A percentile compares a stretch with the other conserved stretches of the same genome.
These are phyloP conservation scores for Malacoctenus gilli DNA, from an alignment of 2,797 vertebrate species.

Conservation along the genomic window DNA sequence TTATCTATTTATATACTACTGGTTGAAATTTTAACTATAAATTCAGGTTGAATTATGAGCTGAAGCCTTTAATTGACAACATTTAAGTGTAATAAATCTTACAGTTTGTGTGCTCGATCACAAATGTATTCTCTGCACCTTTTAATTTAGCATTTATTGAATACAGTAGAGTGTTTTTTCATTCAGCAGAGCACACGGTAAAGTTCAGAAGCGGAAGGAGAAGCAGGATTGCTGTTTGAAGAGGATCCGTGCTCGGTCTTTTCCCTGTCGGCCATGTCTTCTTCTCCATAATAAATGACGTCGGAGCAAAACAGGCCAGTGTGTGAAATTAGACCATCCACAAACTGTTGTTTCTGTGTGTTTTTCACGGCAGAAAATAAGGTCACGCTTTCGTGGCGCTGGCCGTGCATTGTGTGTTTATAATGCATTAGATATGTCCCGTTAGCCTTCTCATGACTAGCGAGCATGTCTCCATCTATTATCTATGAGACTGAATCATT, in stretches of 20 bases:
- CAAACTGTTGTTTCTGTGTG: slow-evolving; percentile 50
- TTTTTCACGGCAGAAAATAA: slow-evolving; percentile 56
- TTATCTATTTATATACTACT: no score
- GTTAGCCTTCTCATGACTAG: slow-evolving; percentile 77
- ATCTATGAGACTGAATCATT: slow-evolving; percentile 80
- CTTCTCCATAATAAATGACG: slow-evolving; percentile 62
- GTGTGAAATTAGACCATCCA: slow-evolving; percentile 44
- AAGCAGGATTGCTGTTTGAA: no score
- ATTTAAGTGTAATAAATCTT: no score
- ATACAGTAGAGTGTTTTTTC: slow-evolving; percentile 1
- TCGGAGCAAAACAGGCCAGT: slow-evolving; percentile 48
- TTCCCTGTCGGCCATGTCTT: slow-evolving; percentile 36
- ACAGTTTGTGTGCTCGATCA: no score
- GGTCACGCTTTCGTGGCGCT: slow-evolving; percentile 49
- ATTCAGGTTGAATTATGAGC: no score
- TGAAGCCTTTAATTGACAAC: no score
- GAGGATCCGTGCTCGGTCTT: slow-evolving; percentile 21
- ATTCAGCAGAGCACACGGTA: neutral
- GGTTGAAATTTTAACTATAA: no score
- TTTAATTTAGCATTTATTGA: no score
- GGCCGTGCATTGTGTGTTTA: slow-evolving; percentile 46
- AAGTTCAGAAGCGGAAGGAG: no score
- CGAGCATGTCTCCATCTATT: slow-evolving; percentile 75
- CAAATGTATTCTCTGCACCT: no score
- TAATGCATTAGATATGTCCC: slow-evolving; percentile 73